phyloP scores from a whole-genome alignment of 2,888 invertebrate genomes.

The Steinernema hermaphroditum region DNA sequence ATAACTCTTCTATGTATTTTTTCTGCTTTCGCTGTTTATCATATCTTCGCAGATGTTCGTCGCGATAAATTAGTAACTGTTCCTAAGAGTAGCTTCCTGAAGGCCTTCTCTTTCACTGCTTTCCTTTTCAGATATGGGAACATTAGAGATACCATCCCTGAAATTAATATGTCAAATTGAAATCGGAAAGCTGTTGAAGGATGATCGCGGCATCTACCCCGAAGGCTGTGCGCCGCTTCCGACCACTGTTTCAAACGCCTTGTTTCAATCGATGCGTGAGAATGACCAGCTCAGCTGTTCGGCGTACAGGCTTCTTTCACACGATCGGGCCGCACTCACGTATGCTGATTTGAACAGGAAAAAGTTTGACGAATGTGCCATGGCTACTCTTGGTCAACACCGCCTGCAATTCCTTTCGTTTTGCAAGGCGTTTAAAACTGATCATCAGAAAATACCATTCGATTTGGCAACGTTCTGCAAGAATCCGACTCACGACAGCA shows the following conservation, averaged over 20 bases:
- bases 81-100: no score
- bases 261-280: neutral
- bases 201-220: neutral
- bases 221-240: constrained; percentile 1
- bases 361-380: neutral
- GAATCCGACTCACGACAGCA: neutral
- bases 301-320: neutral
- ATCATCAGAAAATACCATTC: neutral
- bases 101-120: no score
- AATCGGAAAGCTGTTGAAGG: neutral
- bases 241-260: neutral
- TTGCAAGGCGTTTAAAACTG: neutral
- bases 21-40: neutral
- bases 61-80: no score
- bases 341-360: neutral
- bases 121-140: constrained; percentile 7
- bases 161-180: neutral
- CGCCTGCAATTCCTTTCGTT: neutral
- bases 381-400: neutral
- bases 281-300: constrained; percentile 2
- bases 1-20: neutral
- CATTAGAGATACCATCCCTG: neutral
- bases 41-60: neutral
- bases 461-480: neutral
- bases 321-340: neutral